Evolutionary conservation across 2,113 vertebrate species (phyloP).

Genomic region (Epinephelus moara): DNA sequence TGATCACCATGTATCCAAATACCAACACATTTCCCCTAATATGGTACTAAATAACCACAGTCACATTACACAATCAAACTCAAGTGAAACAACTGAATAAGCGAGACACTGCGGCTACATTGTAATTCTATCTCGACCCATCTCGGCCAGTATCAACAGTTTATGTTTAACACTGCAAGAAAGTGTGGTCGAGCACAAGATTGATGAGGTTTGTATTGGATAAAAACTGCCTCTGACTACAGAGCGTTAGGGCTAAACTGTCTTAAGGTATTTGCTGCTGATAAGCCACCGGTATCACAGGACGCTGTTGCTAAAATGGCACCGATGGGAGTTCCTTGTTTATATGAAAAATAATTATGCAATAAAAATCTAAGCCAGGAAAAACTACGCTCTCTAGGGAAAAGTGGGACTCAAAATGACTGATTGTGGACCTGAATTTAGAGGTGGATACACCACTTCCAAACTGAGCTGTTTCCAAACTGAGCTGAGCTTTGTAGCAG

Average conservation of each 20-base stretch:
- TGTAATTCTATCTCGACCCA: slow-evolving; percentile 19
- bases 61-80: slow-evolving; percentile 29
- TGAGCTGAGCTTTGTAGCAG: not conserved
- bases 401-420: not conserved
- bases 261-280: slow-evolving; percentile 15
- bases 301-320: slow-evolving; percentile 1
- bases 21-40: slow-evolving; percentile 37
- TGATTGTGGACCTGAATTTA: not conserved
- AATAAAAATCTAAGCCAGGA: slow-evolving; percentile 5
- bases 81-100: slow-evolving; percentile 22
- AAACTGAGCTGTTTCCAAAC: not conserved
- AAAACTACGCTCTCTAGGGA: slow-evolving; percentile 21
- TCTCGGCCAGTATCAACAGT: slow-evolving; percentile 48
- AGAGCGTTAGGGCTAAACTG: not conserved
- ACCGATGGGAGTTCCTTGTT: slow-evolving; percentile 13
- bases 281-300: not conserved
- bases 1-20: not conserved
- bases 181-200: slow-evolving; percentile 29
- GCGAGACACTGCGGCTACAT: slow-evolving; percentile 17
- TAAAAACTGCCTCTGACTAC: slow-evolving; percentile 11
- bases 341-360: slow-evolving; percentile 24
- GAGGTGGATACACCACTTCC: not conserved
- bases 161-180: slow-evolving; percentile 39
- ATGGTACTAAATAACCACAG: slow-evolving; percentile 28
- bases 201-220: slow-evolving; percentile 53